Base-by-base conservation (phyloP, 2,113 vertebrate genomes). In the Cranoglanis bouderius region DNA sequence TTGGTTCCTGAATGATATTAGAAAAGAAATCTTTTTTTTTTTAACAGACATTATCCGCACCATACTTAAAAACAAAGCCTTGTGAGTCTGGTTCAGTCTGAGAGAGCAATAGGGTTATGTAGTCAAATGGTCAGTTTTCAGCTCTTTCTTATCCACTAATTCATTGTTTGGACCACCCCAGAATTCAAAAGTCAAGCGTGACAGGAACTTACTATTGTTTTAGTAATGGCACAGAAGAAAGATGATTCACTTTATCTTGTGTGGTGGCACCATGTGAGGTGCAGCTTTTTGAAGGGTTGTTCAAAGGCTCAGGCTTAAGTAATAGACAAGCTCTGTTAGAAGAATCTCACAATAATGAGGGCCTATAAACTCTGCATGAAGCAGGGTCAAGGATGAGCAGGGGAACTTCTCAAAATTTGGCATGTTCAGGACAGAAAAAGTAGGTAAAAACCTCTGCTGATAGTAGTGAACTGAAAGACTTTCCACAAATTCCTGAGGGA, bases 141-240 rank as follows among this genome's bases (percentile, higher is more conserved):
- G 32, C 57, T 53, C 57, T 67, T 84, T 86, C 46, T 88, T 59
- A 57, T 24, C 67, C 43, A 35, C 3, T 86, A 86, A n/a, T 75
- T 65, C 70, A 77, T 90, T 90, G 84, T 84, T 77, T 5, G 18
- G 90, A 84, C 87, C 84, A 90, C 90, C 87, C 67, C 3, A 8
- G 49, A 90, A 90, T 84, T 88, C 70, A 90, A 84, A 84, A 90
- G 89, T 78, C 63, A 88, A 65, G 86, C 77, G 26, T 88, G 87
- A 90, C 84, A 29, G 49, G 5, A 43, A 61, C 46, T 61, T 82
- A 57, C 32, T n/a, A 72, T 43, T 82, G 57, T 83, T 67, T 77
- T 51, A 61, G 18, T 57, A 16, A 77, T 87, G 72, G 70, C 32
- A 70, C 72, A 80, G 74, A 84, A 86, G 67, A 72, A 88, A 40